These are phyloP conservation scores for Lutra lutra DNA, from an alignment of 2,797 vertebrate genomes.

Conservation along the genomic window DNA sequence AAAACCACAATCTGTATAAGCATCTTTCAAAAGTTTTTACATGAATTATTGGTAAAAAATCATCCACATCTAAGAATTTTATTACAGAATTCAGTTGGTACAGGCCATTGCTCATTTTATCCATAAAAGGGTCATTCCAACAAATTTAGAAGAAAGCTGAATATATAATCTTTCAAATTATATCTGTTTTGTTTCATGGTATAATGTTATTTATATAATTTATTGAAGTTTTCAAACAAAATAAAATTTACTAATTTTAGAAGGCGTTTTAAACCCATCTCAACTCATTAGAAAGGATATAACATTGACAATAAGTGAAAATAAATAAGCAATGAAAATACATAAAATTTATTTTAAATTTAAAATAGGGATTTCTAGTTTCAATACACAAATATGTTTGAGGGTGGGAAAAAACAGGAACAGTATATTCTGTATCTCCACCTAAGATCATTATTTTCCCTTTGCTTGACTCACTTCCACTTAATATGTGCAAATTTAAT, in stretches of 20 bases:
- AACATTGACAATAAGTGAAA: slow-evolving; percentile 29
- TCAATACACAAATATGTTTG: not conserved
- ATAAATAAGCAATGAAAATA: slow-evolving; percentile 17
- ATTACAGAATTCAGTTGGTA: slow-evolving; percentile 10
- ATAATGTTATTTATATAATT: slow-evolving; percentile 31
- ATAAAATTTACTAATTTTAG: slow-evolving; percentile 25
- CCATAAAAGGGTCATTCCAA: slow-evolving; percentile 32
- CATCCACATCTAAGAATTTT: slow-evolving; percentile 20
- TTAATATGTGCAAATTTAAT: not conserved
- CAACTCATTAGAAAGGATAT: not conserved
- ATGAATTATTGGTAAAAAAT: slow-evolving; percentile 14
- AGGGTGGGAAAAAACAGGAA: not conserved
- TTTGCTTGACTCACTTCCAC: slow-evolving; percentile 5
- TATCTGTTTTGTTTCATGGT: not conserved
- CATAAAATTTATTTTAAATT: not conserved
- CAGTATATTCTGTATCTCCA: not conserved
- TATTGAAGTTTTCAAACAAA: slow-evolving; percentile 33
- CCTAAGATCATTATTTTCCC: not conserved
- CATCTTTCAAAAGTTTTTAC: slow-evolving; percentile 14
- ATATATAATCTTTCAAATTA: not conserved
- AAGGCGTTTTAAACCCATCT: not conserved
- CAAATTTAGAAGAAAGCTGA: slow-evolving; percentile 54
- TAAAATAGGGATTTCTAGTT: not conserved
- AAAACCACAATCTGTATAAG: not conserved
- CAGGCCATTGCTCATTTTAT: not conserved